Conservation (phyloP, 2,113 vertebrate species). For the Zosterops lateralis region DNA sequence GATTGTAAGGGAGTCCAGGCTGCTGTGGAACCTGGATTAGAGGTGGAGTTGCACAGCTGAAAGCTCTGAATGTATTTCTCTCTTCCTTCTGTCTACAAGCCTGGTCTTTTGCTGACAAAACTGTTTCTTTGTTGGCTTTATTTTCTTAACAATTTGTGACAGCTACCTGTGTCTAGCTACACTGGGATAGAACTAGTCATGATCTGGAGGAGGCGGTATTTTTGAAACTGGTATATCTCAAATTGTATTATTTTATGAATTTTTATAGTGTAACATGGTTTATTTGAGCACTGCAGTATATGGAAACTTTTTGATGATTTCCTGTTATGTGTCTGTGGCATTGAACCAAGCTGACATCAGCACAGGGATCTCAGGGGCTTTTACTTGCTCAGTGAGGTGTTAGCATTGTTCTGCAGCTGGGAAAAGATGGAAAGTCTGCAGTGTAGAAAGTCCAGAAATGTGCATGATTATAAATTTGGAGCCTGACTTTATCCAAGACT, state of each 20-base stretch:
- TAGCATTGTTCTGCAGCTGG: background rate
- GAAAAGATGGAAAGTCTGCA: background rate
- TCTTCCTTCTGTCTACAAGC: background rate
- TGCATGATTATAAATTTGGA: background rate
- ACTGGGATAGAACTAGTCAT: background rate
- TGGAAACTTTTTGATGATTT: background rate
- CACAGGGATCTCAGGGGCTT: background rate
- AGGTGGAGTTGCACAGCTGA: background rate
- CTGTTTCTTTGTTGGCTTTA: background rate
- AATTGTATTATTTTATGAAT: background rate
- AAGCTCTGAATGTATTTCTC: background rate
- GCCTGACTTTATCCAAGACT: background rate
- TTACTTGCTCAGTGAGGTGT: background rate
- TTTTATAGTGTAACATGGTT: background rate
- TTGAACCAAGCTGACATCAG: background rate
- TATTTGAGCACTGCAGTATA: background rate
- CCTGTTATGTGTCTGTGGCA: background rate
- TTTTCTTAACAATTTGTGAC: background rate
- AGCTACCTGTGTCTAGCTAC: background rate
- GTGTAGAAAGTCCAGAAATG: background rate
- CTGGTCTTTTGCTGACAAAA: background rate
- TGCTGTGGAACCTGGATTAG: background rate
- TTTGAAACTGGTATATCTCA: background rate
- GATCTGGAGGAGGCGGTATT: background rate
- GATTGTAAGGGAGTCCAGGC: background rate